A percentile compares a stretch with the other conserved stretches of the same genome.
phyloP scores from a whole-genome alignment of 2,888 invertebrate genomes.

The Synanthedon tipuliformis region DNA sequence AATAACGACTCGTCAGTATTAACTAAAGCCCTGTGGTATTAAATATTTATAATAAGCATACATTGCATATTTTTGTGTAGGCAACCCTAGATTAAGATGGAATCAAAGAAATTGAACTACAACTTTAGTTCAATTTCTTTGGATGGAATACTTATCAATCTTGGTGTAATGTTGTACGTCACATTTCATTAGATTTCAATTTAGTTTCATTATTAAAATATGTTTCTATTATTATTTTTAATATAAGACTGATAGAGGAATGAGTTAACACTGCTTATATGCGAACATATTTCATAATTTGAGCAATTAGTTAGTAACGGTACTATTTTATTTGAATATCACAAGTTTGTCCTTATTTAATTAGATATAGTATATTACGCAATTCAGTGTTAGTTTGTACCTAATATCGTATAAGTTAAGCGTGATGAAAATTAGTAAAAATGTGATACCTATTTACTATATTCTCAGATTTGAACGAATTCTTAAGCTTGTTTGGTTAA shows the following conservation, averaged over 20 bases:
- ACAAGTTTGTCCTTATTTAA: slow-evolving; percentile 9
- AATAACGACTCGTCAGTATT: slow-evolving; percentile 59
- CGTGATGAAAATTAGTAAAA: slow-evolving; percentile 25
- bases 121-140: no score
- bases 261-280: slow-evolving; percentile 31
- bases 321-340: slow-evolving; percentile 34
- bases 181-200: slow-evolving; percentile 9
- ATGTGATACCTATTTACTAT: slow-evolving; percentile 31
- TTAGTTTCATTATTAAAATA: slow-evolving; percentile 2
- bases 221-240: slow-evolving; percentile 23
- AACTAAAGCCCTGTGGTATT: slow-evolving; percentile 55
- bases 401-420: slow-evolving; percentile 16
- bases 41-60: slow-evolving; percentile 33
- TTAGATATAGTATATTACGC: slow-evolving; percentile 14
- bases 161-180: slow-evolving; percentile 35
- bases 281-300: not conserved
- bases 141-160: no score
- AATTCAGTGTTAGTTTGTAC: slow-evolving; percentile 26
- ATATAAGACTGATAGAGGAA: slow-evolving; percentile 63
- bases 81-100: slow-evolving; percentile 42
- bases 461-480: not conserved
- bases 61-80: slow-evolving; percentile 38
- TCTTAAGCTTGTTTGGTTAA: no score
- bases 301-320: slow-evolving; percentile 32
- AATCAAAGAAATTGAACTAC: no score